Conservation (phyloP, 2,888 invertebrate genomes). For the Pogonocherus hispidulus region DNA sequence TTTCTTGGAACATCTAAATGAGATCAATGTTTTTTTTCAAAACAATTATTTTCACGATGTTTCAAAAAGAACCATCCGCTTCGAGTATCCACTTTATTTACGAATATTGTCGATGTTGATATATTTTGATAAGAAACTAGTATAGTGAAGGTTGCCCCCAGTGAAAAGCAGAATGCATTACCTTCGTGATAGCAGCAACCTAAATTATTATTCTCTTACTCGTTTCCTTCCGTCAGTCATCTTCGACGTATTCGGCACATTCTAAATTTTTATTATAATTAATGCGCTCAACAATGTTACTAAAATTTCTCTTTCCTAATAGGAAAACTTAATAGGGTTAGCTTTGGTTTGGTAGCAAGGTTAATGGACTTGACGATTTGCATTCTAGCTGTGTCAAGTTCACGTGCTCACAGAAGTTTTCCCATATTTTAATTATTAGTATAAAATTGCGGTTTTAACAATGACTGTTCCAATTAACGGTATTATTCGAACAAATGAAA, state of each 20-base stretch:
- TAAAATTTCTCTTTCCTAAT: slow-evolving; percentile 41
- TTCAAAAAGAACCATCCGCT: too few species aligned
- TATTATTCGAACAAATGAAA: too few species aligned
- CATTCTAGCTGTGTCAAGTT: not conserved
- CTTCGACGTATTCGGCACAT: slow-evolving; percentile 11
- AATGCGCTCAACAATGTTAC: not conserved
- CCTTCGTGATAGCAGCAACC: too few species aligned
- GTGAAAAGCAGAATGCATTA: too few species aligned
- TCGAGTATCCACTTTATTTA: too few species aligned
- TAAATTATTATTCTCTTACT: too few species aligned
- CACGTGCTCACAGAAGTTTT: not conserved
- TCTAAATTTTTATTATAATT: slow-evolving; percentile 30
- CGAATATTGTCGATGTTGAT: too few species aligned
- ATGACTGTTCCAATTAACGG: not conserved
- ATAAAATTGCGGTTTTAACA: not conserved
- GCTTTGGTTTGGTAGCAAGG: slow-evolving; percentile 36
- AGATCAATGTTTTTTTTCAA: too few species aligned
- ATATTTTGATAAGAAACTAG: too few species aligned
- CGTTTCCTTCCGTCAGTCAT: slow-evolving; percentile 2
- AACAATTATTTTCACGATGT: too few species aligned
- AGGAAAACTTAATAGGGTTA: slow-evolving; percentile 39
- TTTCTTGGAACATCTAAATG: too few species aligned
- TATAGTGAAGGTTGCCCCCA: too few species aligned
- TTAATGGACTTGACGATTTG: slow-evolving; percentile 29
- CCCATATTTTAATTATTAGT: not conserved